Percentiles rank a stretch among this genome's conserved stretches.
Evolutionary conservation across 1,140 invertebrate genomes (phyloP).

Genomic region (Pararge aegeria): DNA sequence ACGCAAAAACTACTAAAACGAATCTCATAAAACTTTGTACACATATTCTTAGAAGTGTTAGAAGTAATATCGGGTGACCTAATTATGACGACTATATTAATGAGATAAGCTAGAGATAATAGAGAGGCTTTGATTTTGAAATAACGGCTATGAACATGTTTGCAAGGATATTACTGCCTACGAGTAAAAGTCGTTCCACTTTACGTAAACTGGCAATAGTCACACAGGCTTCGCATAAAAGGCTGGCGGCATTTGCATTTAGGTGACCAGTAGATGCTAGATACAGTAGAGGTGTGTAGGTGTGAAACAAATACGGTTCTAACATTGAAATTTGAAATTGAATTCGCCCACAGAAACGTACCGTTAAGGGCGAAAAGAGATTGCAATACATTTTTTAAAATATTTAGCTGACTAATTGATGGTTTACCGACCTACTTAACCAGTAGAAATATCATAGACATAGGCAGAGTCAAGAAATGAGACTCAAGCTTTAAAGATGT

Average conservation of each 20-base stretch:
- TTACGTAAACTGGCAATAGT: constrained; percentile 25
- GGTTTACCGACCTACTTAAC: background rate
- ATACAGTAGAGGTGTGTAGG: constrained; percentile 35
- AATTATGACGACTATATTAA: no score
- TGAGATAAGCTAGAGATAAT: background rate
- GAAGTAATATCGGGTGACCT: no score
- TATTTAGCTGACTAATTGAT: background rate
- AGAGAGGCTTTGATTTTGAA: constrained; percentile 3
- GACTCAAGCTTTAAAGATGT: no score
- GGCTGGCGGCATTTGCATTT: constrained; percentile 50
- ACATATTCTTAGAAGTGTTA: no score
- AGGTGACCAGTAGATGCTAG: constrained; percentile 39
- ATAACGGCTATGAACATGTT: constrained; percentile 4
- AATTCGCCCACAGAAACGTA: constrained; percentile 17
- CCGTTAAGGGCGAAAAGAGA: constrained; percentile 3
- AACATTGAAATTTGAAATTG: constrained; percentile 16
- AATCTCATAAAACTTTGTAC: no score
- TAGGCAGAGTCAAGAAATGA: no score
- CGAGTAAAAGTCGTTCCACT: constrained; percentile 42
- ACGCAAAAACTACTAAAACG: no score
- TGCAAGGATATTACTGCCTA: constrained; percentile 45
- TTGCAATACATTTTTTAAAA: background rate
- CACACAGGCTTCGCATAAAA: constrained; percentile 35
- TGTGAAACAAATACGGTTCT: constrained; percentile 28
- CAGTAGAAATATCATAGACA: background rate